Conservation (phyloP, 2,888 invertebrate species). For the Dendrolimus houi region DNA sequence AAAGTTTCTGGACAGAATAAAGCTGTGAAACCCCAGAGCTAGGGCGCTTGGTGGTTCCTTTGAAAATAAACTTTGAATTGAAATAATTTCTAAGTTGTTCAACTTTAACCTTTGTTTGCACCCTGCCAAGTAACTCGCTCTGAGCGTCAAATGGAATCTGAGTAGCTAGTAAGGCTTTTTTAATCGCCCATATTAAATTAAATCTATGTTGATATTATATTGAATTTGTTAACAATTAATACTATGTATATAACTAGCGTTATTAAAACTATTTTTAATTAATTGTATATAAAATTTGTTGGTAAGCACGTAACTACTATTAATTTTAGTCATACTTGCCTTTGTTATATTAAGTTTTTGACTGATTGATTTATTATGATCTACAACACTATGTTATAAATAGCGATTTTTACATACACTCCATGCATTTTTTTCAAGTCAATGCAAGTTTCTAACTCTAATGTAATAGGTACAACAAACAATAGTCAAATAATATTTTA, state of each 20-base stretch:
- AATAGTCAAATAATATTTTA: slow-evolving; percentile 42
- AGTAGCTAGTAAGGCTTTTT: slow-evolving; percentile 31
- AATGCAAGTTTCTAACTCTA: slow-evolving; percentile 39
- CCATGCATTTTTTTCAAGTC: slow-evolving; percentile 47
- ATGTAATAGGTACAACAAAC: slow-evolving; percentile 39
- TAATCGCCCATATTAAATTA: slow-evolving; percentile 21
- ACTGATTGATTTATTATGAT: slow-evolving; percentile 64
- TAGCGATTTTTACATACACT: slow-evolving; percentile 43
- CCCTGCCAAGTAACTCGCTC: slow-evolving; percentile 3
- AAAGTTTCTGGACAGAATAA: neutral
- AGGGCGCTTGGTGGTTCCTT: neutral
- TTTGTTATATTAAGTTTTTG: slow-evolving; percentile 55
- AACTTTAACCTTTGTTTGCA: slow-evolving; percentile 3
- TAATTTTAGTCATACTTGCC: slow-evolving; percentile 59
- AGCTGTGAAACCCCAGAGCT: neutral
- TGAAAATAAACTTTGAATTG: neutral
- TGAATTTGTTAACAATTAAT: slow-evolving; percentile 33
- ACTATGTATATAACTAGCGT: slow-evolving; percentile 13
- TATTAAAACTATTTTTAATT: slow-evolving; percentile 22
- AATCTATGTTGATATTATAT: slow-evolving; percentile 51
- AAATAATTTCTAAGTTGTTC: neutral
- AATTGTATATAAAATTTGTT: slow-evolving; percentile 30
- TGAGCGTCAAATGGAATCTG: slow-evolving; percentile 26
- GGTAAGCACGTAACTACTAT: slow-evolving; percentile 16
- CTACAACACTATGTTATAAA: slow-evolving; percentile 28